Base-by-base conservation (phyloP, 2,888 invertebrate species). In the Lasioglossum lativentre region DNA sequence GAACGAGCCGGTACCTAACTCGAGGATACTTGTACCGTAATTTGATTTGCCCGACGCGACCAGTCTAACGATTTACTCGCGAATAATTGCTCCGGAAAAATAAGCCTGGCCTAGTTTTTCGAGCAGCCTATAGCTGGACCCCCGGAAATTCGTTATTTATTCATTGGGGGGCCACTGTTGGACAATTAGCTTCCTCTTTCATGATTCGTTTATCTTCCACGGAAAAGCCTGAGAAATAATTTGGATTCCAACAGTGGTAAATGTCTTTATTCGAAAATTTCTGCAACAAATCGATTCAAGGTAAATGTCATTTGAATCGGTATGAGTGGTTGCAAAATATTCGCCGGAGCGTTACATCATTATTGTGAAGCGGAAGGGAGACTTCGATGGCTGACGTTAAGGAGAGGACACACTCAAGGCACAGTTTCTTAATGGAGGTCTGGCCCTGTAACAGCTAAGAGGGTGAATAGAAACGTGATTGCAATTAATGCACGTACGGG, bases 401-500 rank as follows among this genome's bases (percentile, higher is more conserved):
- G 88, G 76, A 73, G 82, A 82, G 80, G 80, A 68, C 72, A 86
- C 86, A 82, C 86, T 90, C 85, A 73, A 89, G 85, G 82, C 77
- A 88, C 82, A 80, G 86, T 88, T 90, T 91, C 91, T 91, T 90
- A 91, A 91, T 91, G 90, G 90, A 91, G 85, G 83, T 86, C 77
- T 78, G 85, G 74, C 80, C 82, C 52, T 78, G 85, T 89, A 88
- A 86, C 87, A 80, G 80, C 85, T 82, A 85, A 81, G 83, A 82
- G 83, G 88, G 81, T 87, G 91, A 91, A 91, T 88, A 91, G 89
- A 88, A 91, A 86, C 90, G 82, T 74, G 90, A 82, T 85, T 85
- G 88, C 89, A 91, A 91, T 91, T 91, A 91, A 91, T 91, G 91
- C 90, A 91, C 86, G 88, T 86, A 88, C 82, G 82, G 85, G 82